Evolutionary conservation across 2,888 invertebrate genomes (phyloP).

Genomic region (Meteorus cinctellus): DNA sequence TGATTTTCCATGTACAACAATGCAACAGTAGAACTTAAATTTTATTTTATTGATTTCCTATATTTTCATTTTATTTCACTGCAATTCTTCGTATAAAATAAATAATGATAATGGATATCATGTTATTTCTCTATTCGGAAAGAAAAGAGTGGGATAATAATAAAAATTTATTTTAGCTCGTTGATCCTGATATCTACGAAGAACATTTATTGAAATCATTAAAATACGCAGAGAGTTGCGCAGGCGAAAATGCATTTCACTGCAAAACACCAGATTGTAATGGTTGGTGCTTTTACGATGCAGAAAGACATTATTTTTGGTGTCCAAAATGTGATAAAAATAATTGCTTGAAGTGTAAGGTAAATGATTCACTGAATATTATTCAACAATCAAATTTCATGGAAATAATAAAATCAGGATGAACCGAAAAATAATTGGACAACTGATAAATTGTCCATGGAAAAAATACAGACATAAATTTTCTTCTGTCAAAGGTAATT

Average conservation of each 20-base stretch:
- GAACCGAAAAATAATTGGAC: neutral
- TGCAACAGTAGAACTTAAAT: no score
- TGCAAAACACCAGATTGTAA: slow-evolving; percentile 92
- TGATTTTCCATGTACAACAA: no score
- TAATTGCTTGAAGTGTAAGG: slow-evolving; percentile 92
- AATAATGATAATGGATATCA: slow-evolving; percentile 23
- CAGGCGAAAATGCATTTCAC: slow-evolving; percentile 87
- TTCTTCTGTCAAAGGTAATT: slow-evolving; percentile 77
- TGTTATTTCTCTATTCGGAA: no score
- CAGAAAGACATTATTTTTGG: slow-evolving; percentile 86
- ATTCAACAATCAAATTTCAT: neutral
- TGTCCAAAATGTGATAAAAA: slow-evolving; percentile 87
- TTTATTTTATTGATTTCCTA: neutral
- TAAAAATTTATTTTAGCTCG: slow-evolving; percentile 74
- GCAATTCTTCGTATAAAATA: neutral
- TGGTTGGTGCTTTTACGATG: slow-evolving; percentile 93
- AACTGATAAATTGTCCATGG: neutral
- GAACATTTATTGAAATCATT: slow-evolving; percentile 87
- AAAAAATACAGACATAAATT: neutral
- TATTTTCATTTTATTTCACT: neutral
- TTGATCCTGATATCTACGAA: slow-evolving; percentile 82
- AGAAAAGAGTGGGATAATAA: neutral
- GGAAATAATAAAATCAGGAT: no score
- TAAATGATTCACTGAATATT: slow-evolving; percentile 66
- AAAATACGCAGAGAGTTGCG: slow-evolving; percentile 86